phyloP scores from a whole-genome alignment of 2,888 invertebrate species.

The Caenorhabditis sp. region DNA sequence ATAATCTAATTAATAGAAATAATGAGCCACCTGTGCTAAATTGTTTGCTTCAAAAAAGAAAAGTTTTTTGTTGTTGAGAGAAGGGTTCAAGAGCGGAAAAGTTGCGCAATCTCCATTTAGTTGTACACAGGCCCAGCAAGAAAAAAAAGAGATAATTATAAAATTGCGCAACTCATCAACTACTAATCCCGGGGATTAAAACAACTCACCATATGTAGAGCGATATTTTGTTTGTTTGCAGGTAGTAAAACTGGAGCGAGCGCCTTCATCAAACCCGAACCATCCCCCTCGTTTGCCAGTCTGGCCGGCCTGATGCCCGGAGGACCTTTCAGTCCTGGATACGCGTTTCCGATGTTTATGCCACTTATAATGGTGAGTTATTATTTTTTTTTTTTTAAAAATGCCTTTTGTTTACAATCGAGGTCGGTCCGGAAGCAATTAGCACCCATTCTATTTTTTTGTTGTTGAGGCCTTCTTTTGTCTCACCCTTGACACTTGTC shows the following conservation, averaged over 20 bases:
- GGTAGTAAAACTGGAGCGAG: not conserved
- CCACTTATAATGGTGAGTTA: conserved; percentile 34
- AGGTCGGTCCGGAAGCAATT: not conserved
- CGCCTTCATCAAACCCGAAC: conserved; percentile 31
- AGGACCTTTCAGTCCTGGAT: conserved; percentile 27
- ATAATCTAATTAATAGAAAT: not conserved
- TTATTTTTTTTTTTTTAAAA: too few relatives aligned
- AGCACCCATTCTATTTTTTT: not conserved
- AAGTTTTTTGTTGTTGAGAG: not conserved
- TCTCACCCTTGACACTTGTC: not conserved
- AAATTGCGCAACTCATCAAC: not conserved
- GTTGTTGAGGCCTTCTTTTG: not conserved
- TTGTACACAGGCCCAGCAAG: not conserved
- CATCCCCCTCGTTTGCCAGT: conserved; percentile 42
- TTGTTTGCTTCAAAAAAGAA: not conserved
- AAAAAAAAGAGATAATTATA: not conserved
- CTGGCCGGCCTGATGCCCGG: conserved; percentile 15
- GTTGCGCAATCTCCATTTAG: not conserved
- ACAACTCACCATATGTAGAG: not conserved
- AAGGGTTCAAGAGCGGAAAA: not conserved
- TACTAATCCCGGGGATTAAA: not conserved
- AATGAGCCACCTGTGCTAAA: not conserved
- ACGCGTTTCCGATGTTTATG: conserved; percentile 28
- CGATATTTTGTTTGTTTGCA: not conserved
- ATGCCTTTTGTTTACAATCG: too few relatives aligned